These are phyloP conservation scores for Spinus olivaceus DNA, from an alignment of 2,797 vertebrate species.

Conservation along the genomic window DNA sequence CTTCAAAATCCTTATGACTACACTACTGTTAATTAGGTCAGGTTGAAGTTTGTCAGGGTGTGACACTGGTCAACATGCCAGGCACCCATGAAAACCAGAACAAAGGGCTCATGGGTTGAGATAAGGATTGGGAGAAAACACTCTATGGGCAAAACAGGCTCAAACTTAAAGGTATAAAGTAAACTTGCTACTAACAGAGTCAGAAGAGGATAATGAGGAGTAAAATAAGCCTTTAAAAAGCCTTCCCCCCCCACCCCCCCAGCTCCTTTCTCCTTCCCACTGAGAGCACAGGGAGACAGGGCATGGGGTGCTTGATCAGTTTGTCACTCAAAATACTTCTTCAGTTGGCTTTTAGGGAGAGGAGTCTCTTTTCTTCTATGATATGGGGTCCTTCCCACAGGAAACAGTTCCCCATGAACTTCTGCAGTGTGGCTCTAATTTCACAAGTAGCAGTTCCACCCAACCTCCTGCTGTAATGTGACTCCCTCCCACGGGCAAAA, in stretches of 20 bases:
- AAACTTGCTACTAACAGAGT: not conserved
- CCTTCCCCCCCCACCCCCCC: not conserved
- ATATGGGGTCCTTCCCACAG: fast-evolving
- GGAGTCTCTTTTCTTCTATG: not conserved
- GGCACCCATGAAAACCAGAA: fast-evolving
- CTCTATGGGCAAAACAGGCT: not conserved
- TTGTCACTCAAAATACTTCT: not conserved
- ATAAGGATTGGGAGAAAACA: not conserved
- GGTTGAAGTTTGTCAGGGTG: not conserved
- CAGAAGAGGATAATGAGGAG: not conserved
- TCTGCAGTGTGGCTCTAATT: not conserved
- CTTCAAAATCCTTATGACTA: not conserved
- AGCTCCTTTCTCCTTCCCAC: not conserved
- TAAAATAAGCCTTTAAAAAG: not conserved
- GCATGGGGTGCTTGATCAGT: fast-evolving
- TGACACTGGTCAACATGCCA: not conserved
- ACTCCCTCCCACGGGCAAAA: not conserved
- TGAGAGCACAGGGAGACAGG: fast-evolving
- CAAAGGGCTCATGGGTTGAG: not conserved
- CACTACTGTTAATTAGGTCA: not conserved
- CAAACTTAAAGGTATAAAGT: not conserved
- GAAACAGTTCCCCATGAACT: not conserved
- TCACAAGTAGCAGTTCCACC: fast-evolving
- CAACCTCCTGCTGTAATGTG: not conserved
- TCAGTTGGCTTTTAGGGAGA: not conserved